Conservation (phyloP, 2,888 invertebrate genomes). For the Metallyticus violacea region DNA sequence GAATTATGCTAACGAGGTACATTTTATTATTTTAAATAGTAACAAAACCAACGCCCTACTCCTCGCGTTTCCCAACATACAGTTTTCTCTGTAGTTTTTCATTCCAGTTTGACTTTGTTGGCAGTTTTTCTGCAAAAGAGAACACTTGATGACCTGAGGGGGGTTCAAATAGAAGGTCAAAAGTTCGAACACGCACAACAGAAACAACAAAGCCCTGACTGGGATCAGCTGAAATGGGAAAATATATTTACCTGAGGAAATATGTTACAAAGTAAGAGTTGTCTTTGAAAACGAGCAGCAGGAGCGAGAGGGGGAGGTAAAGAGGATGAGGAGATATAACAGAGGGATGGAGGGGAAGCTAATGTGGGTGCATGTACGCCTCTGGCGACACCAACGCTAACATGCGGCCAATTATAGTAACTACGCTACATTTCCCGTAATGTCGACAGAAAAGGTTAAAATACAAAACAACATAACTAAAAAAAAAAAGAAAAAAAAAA, state of each 20-base stretch:
- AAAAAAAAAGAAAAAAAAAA: neutral
- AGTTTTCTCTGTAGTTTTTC: neutral
- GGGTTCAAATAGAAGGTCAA: neutral
- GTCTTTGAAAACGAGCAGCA: neutral
- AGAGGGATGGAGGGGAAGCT: neutral
- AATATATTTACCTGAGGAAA: neutral
- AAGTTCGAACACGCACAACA: slow-evolving; percentile 1
- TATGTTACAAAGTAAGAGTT: neutral
- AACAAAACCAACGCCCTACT: neutral
- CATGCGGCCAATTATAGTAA: slow-evolving; percentile 2
- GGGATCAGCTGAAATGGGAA: neutral
- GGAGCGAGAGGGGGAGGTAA: neutral
- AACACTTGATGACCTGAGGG: neutral
- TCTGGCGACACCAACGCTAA: slow-evolving; percentile 1
- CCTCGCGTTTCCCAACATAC: neutral
- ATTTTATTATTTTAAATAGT: neutral
- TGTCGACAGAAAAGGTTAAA: neutral
- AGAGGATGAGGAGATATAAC: neutral
- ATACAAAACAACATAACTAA: neutral
- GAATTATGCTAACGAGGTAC: neutral
- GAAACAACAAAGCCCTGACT: neutral
- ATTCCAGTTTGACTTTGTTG: neutral
- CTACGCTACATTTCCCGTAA: neutral
- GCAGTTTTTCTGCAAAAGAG: neutral
- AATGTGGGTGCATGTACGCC: slow-evolving; percentile 10